phyloP scores from a whole-genome alignment of 2,797 vertebrate genomes.

The Toxotes lorentzi region DNA sequence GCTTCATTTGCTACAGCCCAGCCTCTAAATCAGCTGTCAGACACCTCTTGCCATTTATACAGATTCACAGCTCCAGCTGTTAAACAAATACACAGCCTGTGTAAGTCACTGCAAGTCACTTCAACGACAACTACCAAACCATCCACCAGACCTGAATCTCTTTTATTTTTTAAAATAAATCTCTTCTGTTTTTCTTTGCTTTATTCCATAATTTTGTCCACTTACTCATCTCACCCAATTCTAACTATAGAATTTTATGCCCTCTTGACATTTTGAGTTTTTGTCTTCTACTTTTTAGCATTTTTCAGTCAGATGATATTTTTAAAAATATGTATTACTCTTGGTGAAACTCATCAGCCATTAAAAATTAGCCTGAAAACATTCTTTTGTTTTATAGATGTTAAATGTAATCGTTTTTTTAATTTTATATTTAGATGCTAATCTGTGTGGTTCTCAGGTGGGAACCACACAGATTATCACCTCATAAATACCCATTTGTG shows the following conservation, averaged over 20 bases:
- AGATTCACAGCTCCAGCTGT: constrained; percentile 60
- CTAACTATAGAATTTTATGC: too few relatives aligned
- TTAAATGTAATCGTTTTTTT: not conserved
- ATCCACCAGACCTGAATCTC: not conserved
- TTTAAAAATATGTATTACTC: not conserved
- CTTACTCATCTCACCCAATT: not conserved
- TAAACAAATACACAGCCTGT: constrained; percentile 50
- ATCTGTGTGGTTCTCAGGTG: not conserved
- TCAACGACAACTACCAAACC: not conserved
- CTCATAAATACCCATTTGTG: not conserved
- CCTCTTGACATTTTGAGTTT: not conserved
- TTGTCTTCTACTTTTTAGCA: not conserved
- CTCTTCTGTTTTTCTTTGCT: not conserved
- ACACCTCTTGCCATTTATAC: constrained; percentile 58
- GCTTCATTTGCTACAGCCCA: constrained; percentile 75
- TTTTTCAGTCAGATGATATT: not conserved
- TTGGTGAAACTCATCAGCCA: not conserved
- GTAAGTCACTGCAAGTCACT: constrained; percentile 20
- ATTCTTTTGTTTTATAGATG: not conserved
- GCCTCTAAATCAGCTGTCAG: constrained; percentile 79
- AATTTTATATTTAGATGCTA: not conserved
- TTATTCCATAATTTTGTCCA: not conserved
- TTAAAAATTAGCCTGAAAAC: not conserved
- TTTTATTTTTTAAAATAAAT: not conserved
- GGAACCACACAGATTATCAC: too few relatives aligned